Base-by-base conservation (phyloP, 2,888 invertebrate genomes). In the Auanema freiburgensis region DNA sequence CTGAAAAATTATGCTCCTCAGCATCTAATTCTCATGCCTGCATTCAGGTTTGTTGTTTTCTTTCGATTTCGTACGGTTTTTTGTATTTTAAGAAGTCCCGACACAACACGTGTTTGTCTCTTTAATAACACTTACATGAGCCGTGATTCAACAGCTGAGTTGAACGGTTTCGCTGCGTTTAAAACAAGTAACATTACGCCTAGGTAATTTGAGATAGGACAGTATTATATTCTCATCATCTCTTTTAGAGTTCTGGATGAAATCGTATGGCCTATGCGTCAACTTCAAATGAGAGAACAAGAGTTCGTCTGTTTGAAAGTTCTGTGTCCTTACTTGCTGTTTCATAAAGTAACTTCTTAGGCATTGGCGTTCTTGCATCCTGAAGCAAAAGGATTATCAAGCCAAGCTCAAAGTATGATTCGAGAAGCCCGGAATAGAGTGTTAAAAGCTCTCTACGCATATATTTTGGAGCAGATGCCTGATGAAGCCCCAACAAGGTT, bases 351-450 rank as follows among this genome's bases (percentile, higher is more conserved):
- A 21, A 40, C 2, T 18, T 46, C 57, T n/a, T n/a, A 64, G 87
- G 95, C 97, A 57, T 91, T 98, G 84, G 95, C 98, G 57, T 98
- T 98, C 87, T 95, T 98, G 84, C 97, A 98, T 87, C 97, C 97
- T 16, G 82, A 83, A 61, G 82, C 82, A 6, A 82, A 81, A 49
- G 70, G 72, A 8, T 71, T 81, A 18, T 67, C 74, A 14, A 51
- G 58, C 16, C 40, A 58, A 5, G 69, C 77, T 40, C 81, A 81
- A 53, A 59, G 68, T n/a, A 24, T 77, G 57, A 78, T 82, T 50
- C 67, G 82, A 8, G 82, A 82, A n/a, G 81, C 82, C 1, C 43
- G 82, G 14, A 82, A 82, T 64, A 70, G 76, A 41, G 79, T 82
- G 11, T 72, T 82, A 59, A 83, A 83, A 65, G 80, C 82, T 1